Percentiles rank a stretch among this genome's conserved stretches.
Evolutionary conservation across 2,888 invertebrate species (phyloP).

Genomic region (Melinopterus prodromus): DNA sequence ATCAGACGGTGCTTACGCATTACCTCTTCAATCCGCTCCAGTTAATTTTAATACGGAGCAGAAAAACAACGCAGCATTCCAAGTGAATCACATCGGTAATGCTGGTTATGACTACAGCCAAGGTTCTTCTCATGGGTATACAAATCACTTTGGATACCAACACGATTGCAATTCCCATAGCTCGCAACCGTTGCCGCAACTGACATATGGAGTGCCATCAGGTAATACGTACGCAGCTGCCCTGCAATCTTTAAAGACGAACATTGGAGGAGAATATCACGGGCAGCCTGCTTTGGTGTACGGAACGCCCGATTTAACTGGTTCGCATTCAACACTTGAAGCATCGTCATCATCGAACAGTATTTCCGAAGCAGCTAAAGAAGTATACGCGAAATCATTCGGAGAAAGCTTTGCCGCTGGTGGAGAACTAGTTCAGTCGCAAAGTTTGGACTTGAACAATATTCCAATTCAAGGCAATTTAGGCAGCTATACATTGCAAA

Average conservation of each 20-base stretch:
- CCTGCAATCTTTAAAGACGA: slow-evolving; percentile 63
- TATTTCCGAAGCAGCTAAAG: slow-evolving; percentile 41
- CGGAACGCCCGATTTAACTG: slow-evolving; percentile 56
- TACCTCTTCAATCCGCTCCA: slow-evolving; percentile 51
- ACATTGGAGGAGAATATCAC: slow-evolving; percentile 62
- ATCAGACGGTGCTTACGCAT: slow-evolving; percentile 64
- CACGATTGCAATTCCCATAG: slow-evolving; percentile 55
- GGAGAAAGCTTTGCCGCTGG: slow-evolving; percentile 55
- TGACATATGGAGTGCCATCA: slow-evolving; percentile 59
- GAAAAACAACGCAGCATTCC: slow-evolving; percentile 14
- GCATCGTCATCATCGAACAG: slow-evolving; percentile 42
- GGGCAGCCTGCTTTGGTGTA: slow-evolving; percentile 50
- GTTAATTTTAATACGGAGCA: slow-evolving; percentile 27
- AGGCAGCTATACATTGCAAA: slow-evolving; percentile 78
- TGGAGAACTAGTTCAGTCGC: slow-evolving; percentile 56
- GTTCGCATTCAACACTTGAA: slow-evolving; percentile 53
- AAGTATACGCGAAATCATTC: slow-evolving; percentile 53
- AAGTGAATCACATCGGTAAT: slow-evolving; percentile 17
- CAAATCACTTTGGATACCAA: slow-evolving; percentile 35
- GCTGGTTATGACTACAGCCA: slow-evolving; percentile 22
- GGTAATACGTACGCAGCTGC: slow-evolving; percentile 66
- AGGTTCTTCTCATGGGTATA: slow-evolving; percentile 28
- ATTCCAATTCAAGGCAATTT: slow-evolving; percentile 67
- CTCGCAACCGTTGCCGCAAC: slow-evolving; percentile 51
- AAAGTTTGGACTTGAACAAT: slow-evolving; percentile 58